Evolutionary conservation across 2,888 invertebrate species (phyloP), one percentile per base, ranked within the genome.

Genomic region (Electrophaes corylata): DNA sequence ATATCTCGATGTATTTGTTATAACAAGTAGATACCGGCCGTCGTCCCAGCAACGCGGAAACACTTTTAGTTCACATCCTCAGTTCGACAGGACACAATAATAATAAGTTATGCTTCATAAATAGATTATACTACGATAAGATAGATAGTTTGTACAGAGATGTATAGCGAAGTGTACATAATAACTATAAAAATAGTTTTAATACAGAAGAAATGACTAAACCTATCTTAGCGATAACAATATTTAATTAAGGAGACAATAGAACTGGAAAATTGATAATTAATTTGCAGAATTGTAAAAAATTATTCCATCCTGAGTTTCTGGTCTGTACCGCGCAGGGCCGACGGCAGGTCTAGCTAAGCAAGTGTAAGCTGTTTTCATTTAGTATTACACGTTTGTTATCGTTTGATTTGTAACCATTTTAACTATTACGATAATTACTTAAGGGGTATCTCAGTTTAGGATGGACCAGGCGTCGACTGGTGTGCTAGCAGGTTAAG

Each of bases 401-500:
- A 90, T 83, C 83, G 90, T 90, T 91, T 91, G 62, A 84, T 91
- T 91, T 91, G 84, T 91, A 90, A 89, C 87, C 86, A 86, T 88
- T 88, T 89, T 73, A 90, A 89, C 85, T 90, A 91, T 89, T 90
- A 88, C 85, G 78, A 86, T 88, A 88, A 84, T 74, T 83, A 46
- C 41, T 23, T 46, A 86, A 89, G 83, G 86, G 82, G 81, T 87
- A 91, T 86, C 90, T 91, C 91, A 88, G 89, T 88, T 90, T 87
- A 91, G 87, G 91, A 89, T 88, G 87, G 90, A 90, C 90, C 90
- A 91, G 88, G 89, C 90, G 90, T 89, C 90, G 91, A 90, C 91
- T 91, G 90, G 89, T 89, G 83, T 86, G 84, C 83, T 82, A 84
- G 84, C 78, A 86, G 86, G 85, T 88, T 86, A 88, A 83, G 77